Conservation (phyloP, 2,113 vertebrate species). For the Hiodon alosoides region DNA sequence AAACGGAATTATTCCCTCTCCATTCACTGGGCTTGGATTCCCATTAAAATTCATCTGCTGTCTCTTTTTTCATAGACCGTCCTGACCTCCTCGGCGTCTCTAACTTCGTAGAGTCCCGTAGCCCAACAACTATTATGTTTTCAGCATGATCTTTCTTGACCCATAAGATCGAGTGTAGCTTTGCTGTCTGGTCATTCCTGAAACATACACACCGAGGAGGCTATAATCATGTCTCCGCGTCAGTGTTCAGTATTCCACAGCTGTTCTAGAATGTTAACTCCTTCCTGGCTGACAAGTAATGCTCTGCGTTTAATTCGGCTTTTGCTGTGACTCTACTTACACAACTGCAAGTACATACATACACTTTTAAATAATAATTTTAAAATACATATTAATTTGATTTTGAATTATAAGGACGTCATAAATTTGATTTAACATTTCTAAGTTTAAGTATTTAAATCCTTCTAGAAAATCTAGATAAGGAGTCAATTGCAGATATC, state of each 20-base stretch:
- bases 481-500: too few relatives aligned
- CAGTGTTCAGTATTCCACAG: neutral
- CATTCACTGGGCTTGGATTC: neutral
- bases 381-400: too few relatives aligned
- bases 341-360: too few relatives aligned
- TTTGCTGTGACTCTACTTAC: too few relatives aligned
- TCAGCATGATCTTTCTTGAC: neutral
- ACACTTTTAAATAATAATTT: too few relatives aligned
- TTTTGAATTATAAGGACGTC: too few relatives aligned
- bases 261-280: conserved; percentile 20
- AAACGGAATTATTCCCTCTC: too few relatives aligned
- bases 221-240: conserved; percentile 8
- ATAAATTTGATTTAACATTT: too few relatives aligned
- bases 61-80: neutral
- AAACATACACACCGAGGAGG: neutral
- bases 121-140: neutral
- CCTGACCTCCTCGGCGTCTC: conserved; percentile 1
- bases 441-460: too few relatives aligned
- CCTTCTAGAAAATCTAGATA: too few relatives aligned
- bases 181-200: neutral
- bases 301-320: too few relatives aligned
- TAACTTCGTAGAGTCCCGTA: neutral
- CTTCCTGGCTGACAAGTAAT: neutral
- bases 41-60: conserved; percentile 1
- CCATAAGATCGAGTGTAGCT: neutral